These are phyloP conservation scores for Leptestheria dahalacensis DNA, from an alignment of 1,140 invertebrate species.

Conservation along the genomic window DNA sequence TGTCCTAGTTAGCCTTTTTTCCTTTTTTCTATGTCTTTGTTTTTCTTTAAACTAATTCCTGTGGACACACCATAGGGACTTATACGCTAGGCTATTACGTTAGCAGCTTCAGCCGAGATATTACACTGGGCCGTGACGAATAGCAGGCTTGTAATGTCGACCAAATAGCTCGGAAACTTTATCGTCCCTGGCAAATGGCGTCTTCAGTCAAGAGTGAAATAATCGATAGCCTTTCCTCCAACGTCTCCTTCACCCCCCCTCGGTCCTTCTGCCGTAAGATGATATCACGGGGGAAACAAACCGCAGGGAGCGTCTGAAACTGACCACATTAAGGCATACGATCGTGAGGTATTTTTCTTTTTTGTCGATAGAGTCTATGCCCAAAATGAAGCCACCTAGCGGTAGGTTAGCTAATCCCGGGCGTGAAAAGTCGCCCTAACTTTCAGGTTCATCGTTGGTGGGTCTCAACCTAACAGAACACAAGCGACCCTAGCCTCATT, in stretches of 20 bases:
- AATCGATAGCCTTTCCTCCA: background rate
- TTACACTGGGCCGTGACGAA: background rate
- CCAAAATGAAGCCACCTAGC: too few species aligned
- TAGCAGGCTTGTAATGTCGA: background rate
- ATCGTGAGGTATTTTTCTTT: too few species aligned
- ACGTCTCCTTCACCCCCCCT: background rate
- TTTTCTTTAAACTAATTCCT: background rate
- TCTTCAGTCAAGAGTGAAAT: background rate
- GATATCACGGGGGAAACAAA: background rate
- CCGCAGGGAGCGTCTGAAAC: too few species aligned
- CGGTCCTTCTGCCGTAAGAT: background rate
- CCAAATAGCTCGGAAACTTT: background rate
- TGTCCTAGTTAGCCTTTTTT: background rate
- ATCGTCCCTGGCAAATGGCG: background rate
- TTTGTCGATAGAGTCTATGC: too few species aligned
- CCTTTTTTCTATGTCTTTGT: background rate
- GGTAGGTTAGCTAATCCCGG: too few species aligned
- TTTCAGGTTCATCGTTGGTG: too few species aligned
- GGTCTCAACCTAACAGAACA: too few species aligned
- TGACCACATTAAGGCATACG: too few species aligned
- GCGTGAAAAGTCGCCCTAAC: too few species aligned
- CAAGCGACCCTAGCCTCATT: too few species aligned
- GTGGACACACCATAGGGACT: background rate
- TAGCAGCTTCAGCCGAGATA: background rate
- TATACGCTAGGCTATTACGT: background rate